These are phyloP conservation scores for Drosophila lacteicornis DNA, from an alignment of 1,140 invertebrate genomes.

Conservation along the genomic window DNA sequence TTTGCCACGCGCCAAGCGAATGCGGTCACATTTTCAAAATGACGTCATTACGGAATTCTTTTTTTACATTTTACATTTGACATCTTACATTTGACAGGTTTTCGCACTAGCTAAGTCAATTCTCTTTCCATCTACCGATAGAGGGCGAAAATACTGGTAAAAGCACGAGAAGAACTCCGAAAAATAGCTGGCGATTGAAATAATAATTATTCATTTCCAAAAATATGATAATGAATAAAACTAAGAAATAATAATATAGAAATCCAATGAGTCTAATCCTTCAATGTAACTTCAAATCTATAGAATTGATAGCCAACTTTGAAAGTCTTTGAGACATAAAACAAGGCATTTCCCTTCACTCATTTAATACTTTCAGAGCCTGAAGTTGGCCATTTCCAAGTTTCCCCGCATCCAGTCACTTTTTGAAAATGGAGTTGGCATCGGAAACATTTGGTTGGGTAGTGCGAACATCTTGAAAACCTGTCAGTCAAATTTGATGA, in stretches of 20 bases:
- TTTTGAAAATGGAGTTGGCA: conserved; percentile 54
- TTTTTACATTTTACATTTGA: no score
- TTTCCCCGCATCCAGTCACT: background rate
- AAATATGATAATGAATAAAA: background rate
- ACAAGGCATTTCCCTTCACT: no score
- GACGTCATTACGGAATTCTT: no score
- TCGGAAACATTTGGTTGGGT: conserved; percentile 60
- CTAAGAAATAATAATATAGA: background rate
- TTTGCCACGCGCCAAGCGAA: no score
- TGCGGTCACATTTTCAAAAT: no score
- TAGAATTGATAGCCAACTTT: background rate
- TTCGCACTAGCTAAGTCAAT: background rate
- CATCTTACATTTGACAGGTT: background rate
- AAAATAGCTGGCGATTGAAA: background rate
- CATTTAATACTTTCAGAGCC: background rate
- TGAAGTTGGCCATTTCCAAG: conserved; percentile 5
- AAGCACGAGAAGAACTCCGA: background rate
- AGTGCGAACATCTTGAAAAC: conserved; percentile 84
- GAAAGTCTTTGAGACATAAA: background rate
- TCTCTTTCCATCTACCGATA: background rate
- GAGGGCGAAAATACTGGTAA: conserved; percentile 9
- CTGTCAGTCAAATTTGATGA: conserved; percentile 84
- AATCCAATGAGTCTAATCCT: background rate
- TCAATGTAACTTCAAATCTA: no score
- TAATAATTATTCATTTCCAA: background rate